Evolutionary conservation across 2,113 vertebrate genomes (phyloP), one percentile per base, ranked within the genome.

Genomic region (Lepidothrix coronata): DNA sequence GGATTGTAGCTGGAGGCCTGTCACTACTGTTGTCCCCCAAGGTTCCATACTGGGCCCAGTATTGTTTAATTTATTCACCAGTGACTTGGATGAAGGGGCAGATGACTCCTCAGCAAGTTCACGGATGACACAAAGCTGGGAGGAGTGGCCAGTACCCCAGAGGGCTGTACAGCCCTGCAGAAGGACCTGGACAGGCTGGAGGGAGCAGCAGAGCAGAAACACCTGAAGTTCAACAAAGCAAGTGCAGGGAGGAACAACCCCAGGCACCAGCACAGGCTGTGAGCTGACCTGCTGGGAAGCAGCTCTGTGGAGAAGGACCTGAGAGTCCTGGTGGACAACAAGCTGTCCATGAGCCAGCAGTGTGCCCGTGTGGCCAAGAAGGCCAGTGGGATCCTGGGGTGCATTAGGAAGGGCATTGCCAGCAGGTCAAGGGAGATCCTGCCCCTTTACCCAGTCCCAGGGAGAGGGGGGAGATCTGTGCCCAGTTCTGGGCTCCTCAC

Each of bases 361-460:
- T 43, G 43, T 27, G 22, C 12, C 55, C 66, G 9, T 16, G 20
- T 4, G 30, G 15, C 12, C 25, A 43, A 61, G 31, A 41, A 52
- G 20, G 46, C 12, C 20, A 30, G 2, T 9, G 31, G 16, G 1
- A 35, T 35, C 46, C 20, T 25, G 37, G 33, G 1, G 31, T 31
- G 8, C 37, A 35, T 16, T 20, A 44, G 33, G 39, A 22, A 27
- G 27, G 31, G 3, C 55, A 6, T 1, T 62, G 57, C 35, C 80
- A 21, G 25, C 4, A 35, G 13, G 30, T 3, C 1, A 1, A 66
- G 49, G 3, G 8, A 31, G 57, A 54, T 37, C 17, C 58, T 54
- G 39, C 0, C 13, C 21, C 25, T 62, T 10, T 73, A 1, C 13
- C 25, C 3, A 8, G 33, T 5, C 8, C 21, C 25, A 12, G 10